Base-by-base conservation (phyloP, 2,797 vertebrate genomes). In the Picus viridis region DNA sequence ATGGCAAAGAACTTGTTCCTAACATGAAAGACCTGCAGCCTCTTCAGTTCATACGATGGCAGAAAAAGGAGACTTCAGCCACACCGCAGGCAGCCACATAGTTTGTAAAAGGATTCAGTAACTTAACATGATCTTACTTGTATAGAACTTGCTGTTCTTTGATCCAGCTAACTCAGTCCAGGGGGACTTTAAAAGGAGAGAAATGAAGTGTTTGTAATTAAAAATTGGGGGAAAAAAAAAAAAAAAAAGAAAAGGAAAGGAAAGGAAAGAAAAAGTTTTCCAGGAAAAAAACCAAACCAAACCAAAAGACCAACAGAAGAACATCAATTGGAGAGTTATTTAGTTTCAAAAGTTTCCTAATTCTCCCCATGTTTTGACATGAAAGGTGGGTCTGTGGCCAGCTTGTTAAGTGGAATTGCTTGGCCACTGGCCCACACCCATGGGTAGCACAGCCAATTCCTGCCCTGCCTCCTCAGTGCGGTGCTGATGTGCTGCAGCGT, bases 161-260 rank as follows among this genome's bases (percentile, higher is more conserved):
- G 93, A 97, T 95, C 92, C 74, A 88, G 12, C 86, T 96, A 96
- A 97, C 91, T 95, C 91, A 62, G 2, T 75, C 92, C 96, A 96
- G 95, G 91, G 94, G 84, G 61, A 63, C n/a, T 92, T 82, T 79
- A 90, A 85, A 88, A 87, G 80, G 80, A 89, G 84, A 84, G 51
- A 88, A 92, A 88, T 22, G 61, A 85, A 83, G 78, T 95, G 97
- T 92, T 97, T 96, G 77, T 92, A 95, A 97, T 97, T 96, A 93
- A 95, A 95, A 93, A 43, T 14, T 3, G 12, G 16, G 49, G 12
- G 4, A 23, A 49, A 49, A 47, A 47, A 47, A 47, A 47, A 47
- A 47, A 16, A 43, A 16, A 43, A 16, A 43, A 43, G 16, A 16
- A 6, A 43, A 43, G 41, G 16, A 23, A 86, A 39, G 39, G 39